These are phyloP conservation scores for Zosterops lateralis DNA, from an alignment of 2,113 vertebrate species.

Conservation along the genomic window DNA sequence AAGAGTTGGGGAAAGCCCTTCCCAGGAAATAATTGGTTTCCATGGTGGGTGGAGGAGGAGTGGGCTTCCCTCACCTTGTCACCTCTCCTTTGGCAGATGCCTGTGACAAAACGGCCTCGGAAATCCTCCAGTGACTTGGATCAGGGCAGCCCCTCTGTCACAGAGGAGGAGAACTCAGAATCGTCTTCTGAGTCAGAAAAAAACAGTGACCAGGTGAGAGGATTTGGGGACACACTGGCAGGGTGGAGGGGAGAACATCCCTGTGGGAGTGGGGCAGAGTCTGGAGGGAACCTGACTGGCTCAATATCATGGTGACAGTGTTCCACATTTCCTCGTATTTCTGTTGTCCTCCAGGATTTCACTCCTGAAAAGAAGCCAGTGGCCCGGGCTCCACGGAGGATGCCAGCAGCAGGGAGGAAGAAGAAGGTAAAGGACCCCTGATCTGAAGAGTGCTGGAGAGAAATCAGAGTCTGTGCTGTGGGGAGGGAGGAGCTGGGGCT, in stretches of 20 bases:
- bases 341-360: constrained; percentile 81
- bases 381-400: constrained; percentile 63
- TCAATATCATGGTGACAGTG: fast-evolving
- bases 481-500: not conserved
- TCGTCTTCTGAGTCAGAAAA: constrained; percentile 90
- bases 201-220: constrained; percentile 91
- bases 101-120: constrained; percentile 78
- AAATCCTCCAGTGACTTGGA: constrained; percentile 89
- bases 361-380: constrained; percentile 88
- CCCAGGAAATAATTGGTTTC: fast-evolving
- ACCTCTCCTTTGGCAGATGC: constrained; percentile 46
- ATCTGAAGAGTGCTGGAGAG: not conserved
- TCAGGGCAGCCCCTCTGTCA: constrained; percentile 84
- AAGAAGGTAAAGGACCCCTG: constrained; percentile 63
- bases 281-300: too few relatives aligned
- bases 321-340: not conserved
- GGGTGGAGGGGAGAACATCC: not conserved
- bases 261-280: not conserved
- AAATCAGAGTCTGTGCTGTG: not conserved
- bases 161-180: constrained; percentile 88
- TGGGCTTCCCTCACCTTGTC: not conserved
- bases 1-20: not conserved
- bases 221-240: fast-evolving
- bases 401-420: constrained; percentile 74
- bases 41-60: not conserved